Evolutionary conservation across 1,140 invertebrate genomes (phyloP), one percentile per base, ranked within the genome.

Genomic region (Papilio polyxenes): DNA sequence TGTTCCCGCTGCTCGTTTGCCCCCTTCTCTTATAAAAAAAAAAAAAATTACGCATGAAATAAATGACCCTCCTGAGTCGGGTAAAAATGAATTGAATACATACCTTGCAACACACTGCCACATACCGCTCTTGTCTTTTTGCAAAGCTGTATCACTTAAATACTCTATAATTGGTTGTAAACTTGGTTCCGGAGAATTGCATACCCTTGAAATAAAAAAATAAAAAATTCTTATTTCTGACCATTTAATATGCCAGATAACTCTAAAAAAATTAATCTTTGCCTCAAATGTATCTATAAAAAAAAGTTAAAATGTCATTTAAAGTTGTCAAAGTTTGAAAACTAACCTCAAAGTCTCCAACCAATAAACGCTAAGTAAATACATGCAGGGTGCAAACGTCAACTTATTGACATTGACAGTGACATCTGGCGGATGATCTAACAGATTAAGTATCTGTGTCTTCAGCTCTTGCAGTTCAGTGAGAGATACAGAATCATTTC

Each of bases 41-140:
- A n/a, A n/a, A n/a, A n/a, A n/a, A n/a, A n/a, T 31, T 31, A 31
- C 23, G 23, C 23, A 31, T 31, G 23, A 31, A 31, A 31, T 31
- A 31, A 0, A 31, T 31, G 23, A 31, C 23, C 23, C 23, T 31
- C 23, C 23, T 31, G 23, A 31, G 23, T 31, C 23, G 23, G 23
- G 23, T 31, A 31, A 31, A 31, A 31, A 31, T 31, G 23, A n/a
- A n/a, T 31, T 31, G 23, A 31, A 31, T 31, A 31, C 23, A 15
- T 92, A 97, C 96, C 96, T 96, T 78, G 96, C 95, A 74, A 99
- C 97, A 92, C 99, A 99, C 82, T 97, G 96, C 99, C 99, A 99
- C 96, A 99, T 99, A 49, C 96, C 97, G 78, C 97, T 97, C 94
- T 99, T 99, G 90, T 99, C 99, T 93, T 99, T 99, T 87, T 98